A percentile compares a stretch with the other conserved stretches of the same genome.
These are phyloP conservation scores for Polyploca ridens DNA, from an alignment of 2,888 invertebrate species.

Conservation along the genomic window DNA sequence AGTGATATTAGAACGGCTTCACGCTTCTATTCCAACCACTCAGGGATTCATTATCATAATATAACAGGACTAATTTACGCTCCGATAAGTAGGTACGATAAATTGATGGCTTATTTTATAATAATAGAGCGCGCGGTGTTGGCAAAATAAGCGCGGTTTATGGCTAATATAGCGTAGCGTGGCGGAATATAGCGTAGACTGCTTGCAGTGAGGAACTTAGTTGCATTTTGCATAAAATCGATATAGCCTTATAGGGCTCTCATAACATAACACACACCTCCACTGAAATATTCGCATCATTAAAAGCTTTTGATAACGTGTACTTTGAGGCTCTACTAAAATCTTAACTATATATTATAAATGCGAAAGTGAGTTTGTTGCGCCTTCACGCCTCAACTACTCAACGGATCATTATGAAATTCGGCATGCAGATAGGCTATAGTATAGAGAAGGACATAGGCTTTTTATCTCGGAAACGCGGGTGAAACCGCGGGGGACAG, in stretches of 20 bases:
- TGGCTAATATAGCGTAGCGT: constrained; percentile 61
- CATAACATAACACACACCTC: constrained; percentile 33
- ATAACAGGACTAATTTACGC: constrained; percentile 18
- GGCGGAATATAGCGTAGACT: constrained; percentile 60
- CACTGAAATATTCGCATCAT: constrained; percentile 31
- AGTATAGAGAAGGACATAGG: too few relatives aligned
- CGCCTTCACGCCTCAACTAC: too few relatives aligned
- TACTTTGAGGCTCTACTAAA: constrained; percentile 13
- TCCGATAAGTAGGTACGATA: constrained; percentile 53
- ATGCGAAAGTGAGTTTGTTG: too few relatives aligned
- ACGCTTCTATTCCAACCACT: background rate
- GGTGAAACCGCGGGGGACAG: too few relatives aligned
- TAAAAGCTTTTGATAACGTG: constrained; percentile 10
- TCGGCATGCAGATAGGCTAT: too few relatives aligned
- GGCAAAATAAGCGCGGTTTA: constrained; percentile 63
- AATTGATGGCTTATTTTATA: constrained; percentile 64
- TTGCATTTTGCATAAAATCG: constrained; percentile 81
- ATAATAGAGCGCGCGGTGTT: constrained; percentile 55
- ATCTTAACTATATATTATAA: too few relatives aligned
- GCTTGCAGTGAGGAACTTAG: constrained; percentile 60
- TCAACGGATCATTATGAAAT: too few relatives aligned
- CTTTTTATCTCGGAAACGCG: too few relatives aligned
- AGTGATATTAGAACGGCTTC: background rate
- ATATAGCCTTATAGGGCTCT: constrained; percentile 57
- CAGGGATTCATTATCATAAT: background rate